phyloP scores from a whole-genome alignment of 2,888 invertebrate species.

The Hemicrepidius hirtus region DNA sequence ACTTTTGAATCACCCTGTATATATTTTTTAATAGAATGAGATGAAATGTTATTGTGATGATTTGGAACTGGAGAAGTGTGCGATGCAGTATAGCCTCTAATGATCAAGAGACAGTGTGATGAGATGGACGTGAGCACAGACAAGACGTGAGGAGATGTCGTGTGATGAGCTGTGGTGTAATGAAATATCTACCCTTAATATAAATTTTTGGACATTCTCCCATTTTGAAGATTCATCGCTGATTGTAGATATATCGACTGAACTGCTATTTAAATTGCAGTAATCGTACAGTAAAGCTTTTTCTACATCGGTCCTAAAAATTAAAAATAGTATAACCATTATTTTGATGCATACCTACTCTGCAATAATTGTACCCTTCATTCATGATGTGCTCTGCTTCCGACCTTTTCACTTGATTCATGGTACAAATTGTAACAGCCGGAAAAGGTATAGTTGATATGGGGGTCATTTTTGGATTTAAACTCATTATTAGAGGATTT shows the following conservation, averaged over 20 bases:
- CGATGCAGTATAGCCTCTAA: too few species aligned
- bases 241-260: conserved; percentile 55
- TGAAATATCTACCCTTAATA: conserved; percentile 67
- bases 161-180: not conserved
- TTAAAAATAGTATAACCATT: not conserved
- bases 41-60: too few species aligned
- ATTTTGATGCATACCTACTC: not conserved
- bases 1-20: too few species aligned
- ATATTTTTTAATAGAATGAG: too few species aligned
- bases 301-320: conserved; percentile 59
- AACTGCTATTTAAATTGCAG: conserved; percentile 62
- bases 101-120: too few species aligned
- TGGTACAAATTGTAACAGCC: conserved; percentile 88
- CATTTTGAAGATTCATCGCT: conserved; percentile 65
- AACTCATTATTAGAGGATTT: conserved; percentile 85
- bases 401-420: conserved; percentile 84
- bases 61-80: too few species aligned
- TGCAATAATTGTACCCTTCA: conserved; percentile 29
- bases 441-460: conserved; percentile 86
- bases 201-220: conserved; percentile 71
- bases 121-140: too few species aligned
- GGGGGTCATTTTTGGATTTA: conserved; percentile 82
- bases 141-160: too few species aligned
- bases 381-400: conserved; percentile 74
- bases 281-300: conserved; percentile 67